Evolutionary conservation across 2,113 vertebrate genomes (phyloP).

Genomic region (Albula goreensis): DNA sequence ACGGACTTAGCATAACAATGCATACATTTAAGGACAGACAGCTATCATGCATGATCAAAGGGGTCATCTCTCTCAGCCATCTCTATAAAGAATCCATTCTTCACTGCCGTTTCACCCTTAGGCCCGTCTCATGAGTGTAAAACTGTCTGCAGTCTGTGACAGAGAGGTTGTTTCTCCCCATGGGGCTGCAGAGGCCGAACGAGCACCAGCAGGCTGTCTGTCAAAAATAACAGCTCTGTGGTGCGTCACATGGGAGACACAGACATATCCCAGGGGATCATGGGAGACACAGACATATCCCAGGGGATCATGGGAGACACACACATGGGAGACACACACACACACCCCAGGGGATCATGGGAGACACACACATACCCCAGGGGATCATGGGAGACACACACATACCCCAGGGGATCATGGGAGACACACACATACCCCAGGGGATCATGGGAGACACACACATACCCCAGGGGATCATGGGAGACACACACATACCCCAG

Average conservation of each 20-base stretch:
- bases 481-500: too few relatives aligned
- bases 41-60: not conserved
- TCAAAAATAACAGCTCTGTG: not conserved
- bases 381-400: too few relatives aligned
- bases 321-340: too few relatives aligned
- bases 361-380: too few relatives aligned
- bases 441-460: too few relatives aligned
- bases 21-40: not conserved
- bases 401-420: too few relatives aligned
- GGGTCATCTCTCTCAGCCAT: not conserved
- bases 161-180: not conserved
- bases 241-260: not conserved
- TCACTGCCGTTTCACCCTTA: not conserved
- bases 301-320: too few relatives aligned
- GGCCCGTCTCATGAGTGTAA: not conserved
- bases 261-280: not conserved
- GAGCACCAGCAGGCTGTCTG: not conserved
- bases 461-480: too few relatives aligned
- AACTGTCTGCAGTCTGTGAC: not conserved
- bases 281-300: not conserved
- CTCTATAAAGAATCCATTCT: slow-evolving; percentile 6
- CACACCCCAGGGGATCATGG: too few relatives aligned
- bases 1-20: not conserved
- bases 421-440: too few relatives aligned
- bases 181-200: not conserved